phyloP scores from a whole-genome alignment of 2,888 invertebrate species.

The Ecliptopera silaceata region DNA sequence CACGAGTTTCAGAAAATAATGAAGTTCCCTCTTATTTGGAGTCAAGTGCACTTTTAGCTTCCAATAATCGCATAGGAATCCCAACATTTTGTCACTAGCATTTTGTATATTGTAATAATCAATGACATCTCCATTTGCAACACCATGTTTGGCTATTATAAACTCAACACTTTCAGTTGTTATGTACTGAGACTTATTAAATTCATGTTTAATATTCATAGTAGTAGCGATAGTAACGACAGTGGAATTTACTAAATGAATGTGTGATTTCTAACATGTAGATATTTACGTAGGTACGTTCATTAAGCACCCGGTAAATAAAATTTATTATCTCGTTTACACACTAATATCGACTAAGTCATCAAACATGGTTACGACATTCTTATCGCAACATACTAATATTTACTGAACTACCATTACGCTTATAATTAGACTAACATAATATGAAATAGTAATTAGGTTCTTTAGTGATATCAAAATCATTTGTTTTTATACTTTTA shows the following conservation, averaged over 20 bases:
- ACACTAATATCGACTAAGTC: constrained; percentile 3
- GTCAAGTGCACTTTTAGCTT: constrained; percentile 55
- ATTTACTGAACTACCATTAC: not conserved
- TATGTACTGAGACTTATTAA: constrained; percentile 30
- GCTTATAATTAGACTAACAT: not conserved
- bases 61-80: constrained; percentile 73
- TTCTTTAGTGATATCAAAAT: not conserved
- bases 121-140: constrained; percentile 37
- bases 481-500: not conserved
- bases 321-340: constrained; percentile 8
- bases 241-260: not conserved
- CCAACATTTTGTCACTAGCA: constrained; percentile 73
- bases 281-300: constrained; percentile 1
- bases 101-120: constrained; percentile 49
- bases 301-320: constrained; percentile 1
- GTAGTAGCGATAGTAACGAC: not conserved
- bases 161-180: constrained; percentile 53
- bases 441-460: not conserved
- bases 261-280: not conserved
- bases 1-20: constrained; percentile 69
- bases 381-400: not conserved
- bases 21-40: constrained; percentile 41
- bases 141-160: constrained; percentile 51
- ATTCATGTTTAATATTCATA: constrained; percentile 7
- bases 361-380: not conserved